phyloP scores from a whole-genome alignment of 2,797 vertebrate species.

The Brachyrhaphis roseni region DNA sequence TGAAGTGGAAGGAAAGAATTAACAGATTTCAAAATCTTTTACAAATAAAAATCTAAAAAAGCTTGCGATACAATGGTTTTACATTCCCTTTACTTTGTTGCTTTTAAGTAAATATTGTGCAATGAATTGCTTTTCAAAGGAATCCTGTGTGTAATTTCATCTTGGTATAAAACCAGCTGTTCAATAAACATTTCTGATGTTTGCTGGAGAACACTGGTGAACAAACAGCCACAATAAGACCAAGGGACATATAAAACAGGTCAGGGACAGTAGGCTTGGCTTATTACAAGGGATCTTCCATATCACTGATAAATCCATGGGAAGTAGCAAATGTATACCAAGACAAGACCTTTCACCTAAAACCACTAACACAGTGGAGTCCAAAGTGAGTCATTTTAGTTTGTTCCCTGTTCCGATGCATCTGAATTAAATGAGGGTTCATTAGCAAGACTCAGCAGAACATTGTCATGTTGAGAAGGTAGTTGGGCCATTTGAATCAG shows the following conservation, averaged over 20 bases:
- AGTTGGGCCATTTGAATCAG: not conserved
- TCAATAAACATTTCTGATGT: not conserved
- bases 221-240: not conserved
- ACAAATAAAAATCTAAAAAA: not conserved
- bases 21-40: not conserved
- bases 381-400: not conserved
- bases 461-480: no score
- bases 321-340: no score
- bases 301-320: not conserved
- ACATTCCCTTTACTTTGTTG: not conserved
- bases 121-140: not conserved
- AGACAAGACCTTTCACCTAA: not conserved
- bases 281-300: not conserved
- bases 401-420: no score
- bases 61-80: not conserved
- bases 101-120: not conserved
- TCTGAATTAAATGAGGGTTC: no score
- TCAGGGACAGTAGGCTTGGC: not conserved
- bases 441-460: no score
- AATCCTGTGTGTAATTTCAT: not conserved
- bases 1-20: not conserved
- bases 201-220: not conserved
- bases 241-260: not conserved
- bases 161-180: not conserved
- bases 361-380: no score